These are phyloP conservation scores for Aporophyla nigra DNA, from an alignment of 2,888 invertebrate species.

Conservation along the genomic window DNA sequence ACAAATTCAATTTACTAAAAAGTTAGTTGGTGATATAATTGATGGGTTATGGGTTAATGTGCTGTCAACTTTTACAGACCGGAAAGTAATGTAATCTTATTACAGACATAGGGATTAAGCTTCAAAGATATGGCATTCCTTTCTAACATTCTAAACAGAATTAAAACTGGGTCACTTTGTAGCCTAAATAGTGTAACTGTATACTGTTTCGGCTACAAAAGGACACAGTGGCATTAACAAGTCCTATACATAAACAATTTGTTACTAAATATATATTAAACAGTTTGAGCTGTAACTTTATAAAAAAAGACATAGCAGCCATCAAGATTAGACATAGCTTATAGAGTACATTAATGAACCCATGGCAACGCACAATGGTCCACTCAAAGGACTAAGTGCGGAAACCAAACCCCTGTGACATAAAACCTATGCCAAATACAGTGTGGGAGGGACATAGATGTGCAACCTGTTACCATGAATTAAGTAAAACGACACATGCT, in stretches of 20 bases:
- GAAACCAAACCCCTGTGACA: no score
- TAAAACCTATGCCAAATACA: no score
- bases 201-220: background rate
- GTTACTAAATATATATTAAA: constrained; percentile 4
- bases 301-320: background rate
- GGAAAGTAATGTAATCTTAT: background rate
- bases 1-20: background rate
- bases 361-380: no score
- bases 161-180: no score
- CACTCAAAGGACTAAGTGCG: no score
- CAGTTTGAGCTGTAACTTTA: constrained; percentile 2
- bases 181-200: no score
- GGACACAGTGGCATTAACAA: background rate
- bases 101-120: background rate
- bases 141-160: background rate
- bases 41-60: background rate
- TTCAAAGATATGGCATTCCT: background rate
- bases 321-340: no score
- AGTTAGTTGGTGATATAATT: background rate
- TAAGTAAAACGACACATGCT: background rate
- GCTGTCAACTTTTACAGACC: background rate
- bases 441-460: no score
- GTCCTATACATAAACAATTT: background rate
- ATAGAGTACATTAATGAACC: no score
- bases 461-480: no score